These are phyloP conservation scores for Stomatorhinus walkeri DNA, from an alignment of 2,797 vertebrate species.

Conservation along the genomic window DNA sequence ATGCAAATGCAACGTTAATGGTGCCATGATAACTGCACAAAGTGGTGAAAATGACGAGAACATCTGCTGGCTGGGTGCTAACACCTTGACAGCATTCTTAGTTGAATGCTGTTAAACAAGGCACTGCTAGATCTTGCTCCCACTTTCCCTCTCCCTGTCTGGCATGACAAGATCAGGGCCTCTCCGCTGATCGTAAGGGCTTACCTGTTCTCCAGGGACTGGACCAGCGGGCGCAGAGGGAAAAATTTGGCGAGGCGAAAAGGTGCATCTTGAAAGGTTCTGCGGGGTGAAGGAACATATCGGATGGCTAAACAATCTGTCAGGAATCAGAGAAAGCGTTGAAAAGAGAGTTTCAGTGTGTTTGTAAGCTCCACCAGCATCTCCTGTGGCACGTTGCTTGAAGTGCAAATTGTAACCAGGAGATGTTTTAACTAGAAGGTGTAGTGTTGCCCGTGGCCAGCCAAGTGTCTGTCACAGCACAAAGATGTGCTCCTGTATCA, in stretches of 20 bases:
- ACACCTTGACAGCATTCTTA: background rate
- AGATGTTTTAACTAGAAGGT: conserved; percentile 34
- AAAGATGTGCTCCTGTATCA: conserved; percentile 38
- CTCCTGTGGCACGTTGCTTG: conserved; percentile 32
- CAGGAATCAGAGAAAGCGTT: conserved; percentile 49
- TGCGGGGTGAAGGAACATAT: conserved; percentile 28
- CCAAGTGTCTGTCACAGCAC: conserved; percentile 41
- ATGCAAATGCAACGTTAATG: background rate
- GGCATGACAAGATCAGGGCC: background rate
- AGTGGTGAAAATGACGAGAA: background rate
- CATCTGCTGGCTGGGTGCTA: background rate
- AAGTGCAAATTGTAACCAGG: conserved; percentile 45
- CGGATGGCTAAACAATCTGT: conserved; percentile 47
- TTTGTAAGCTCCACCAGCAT: conserved; percentile 31
- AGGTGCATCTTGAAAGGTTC: conserved; percentile 40
- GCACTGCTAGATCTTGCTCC: conserved; percentile 16
- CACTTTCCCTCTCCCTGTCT: background rate
- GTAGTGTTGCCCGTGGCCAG: conserved; percentile 35
- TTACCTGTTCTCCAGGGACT: background rate
- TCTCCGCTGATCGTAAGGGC: background rate
- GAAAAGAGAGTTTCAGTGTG: conserved; percentile 35
- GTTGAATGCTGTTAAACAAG: background rate
- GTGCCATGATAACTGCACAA: background rate
- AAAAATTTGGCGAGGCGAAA: conserved; percentile 30
- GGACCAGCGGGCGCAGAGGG: conserved; percentile 18